Percentiles rank a stretch among this genome's conserved stretches.
phyloP scores from a whole-genome alignment of 2,888 invertebrate genomes.

The Caenorhabditis wallacei region DNA sequence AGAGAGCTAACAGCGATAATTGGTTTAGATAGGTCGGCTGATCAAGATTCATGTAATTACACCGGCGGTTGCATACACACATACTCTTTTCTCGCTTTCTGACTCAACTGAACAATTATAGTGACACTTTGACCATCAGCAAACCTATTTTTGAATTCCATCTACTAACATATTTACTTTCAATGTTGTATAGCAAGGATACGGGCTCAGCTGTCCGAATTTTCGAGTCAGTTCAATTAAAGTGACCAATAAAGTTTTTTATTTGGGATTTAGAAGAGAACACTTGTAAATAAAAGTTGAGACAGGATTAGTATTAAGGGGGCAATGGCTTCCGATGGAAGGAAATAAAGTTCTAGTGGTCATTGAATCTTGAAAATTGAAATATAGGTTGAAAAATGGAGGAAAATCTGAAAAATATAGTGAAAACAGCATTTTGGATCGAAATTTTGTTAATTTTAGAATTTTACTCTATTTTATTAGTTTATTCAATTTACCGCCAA shows the following conservation, averaged over 20 bases:
- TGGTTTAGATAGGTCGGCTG: constrained; percentile 37
- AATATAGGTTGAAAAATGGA: not conserved
- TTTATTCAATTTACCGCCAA: no score
- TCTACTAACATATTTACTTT: constrained; percentile 43
- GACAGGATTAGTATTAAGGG: constrained; percentile 16
- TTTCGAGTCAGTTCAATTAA: constrained; percentile 30
- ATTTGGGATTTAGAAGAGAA: constrained; percentile 16
- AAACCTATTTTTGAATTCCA: constrained; percentile 38
- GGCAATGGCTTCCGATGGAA: constrained; percentile 1
- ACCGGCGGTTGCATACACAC: constrained; percentile 23
- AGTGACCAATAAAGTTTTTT: not conserved
- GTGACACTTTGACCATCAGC: constrained; percentile 43
- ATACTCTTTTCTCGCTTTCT: not conserved
- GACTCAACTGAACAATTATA: constrained; percentile 39
- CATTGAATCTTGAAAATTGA: not conserved
- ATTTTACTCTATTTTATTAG: no score
- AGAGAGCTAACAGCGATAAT: constrained; percentile 8
- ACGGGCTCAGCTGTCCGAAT: constrained; percentile 30
- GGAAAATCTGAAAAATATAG: no score
- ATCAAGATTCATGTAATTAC: constrained; percentile 52
- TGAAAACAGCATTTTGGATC: no score
- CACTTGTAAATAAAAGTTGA: constrained; percentile 16
- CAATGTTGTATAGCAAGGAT: constrained; percentile 22
- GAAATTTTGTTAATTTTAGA: no score
- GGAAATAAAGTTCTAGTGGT: constrained; percentile 12